These are phyloP conservation scores for Pithys albifrons DNA, from an alignment of 2,113 vertebrate species.

Conservation along the genomic window DNA sequence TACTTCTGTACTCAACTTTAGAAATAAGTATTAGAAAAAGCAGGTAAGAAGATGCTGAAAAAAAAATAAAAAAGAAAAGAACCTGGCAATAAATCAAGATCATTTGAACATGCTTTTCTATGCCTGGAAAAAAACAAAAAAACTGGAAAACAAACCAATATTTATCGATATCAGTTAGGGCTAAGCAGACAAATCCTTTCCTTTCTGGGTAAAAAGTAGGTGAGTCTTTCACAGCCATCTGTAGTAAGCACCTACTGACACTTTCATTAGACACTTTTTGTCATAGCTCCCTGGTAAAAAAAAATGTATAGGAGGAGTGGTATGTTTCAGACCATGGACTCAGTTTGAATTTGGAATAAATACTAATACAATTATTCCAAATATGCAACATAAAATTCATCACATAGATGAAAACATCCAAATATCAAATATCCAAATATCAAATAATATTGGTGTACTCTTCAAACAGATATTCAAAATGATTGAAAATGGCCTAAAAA, in stretches of 20 bases:
- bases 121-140: background rate
- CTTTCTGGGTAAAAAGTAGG: background rate
- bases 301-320: background rate
- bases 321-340: background rate
- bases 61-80: background rate
- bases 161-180: background rate
- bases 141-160: background rate
- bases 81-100: background rate
- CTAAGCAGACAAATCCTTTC: background rate
- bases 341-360: background rate
- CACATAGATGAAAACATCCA: background rate
- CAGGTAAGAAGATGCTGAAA: background rate
- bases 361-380: background rate
- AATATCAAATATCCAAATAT: background rate
- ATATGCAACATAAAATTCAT: background rate
- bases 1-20: background rate
- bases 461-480: background rate
- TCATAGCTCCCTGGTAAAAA: background rate
- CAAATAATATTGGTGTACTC: background rate
- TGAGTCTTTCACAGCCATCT: background rate
- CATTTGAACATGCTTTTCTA: background rate
- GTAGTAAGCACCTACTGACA: background rate
- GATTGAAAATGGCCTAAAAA: background rate
- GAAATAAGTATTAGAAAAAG: background rate
- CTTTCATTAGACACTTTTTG: background rate